Base-by-base conservation (phyloP, 2,113 vertebrate species). In the Alaudala cheleensis region DNA sequence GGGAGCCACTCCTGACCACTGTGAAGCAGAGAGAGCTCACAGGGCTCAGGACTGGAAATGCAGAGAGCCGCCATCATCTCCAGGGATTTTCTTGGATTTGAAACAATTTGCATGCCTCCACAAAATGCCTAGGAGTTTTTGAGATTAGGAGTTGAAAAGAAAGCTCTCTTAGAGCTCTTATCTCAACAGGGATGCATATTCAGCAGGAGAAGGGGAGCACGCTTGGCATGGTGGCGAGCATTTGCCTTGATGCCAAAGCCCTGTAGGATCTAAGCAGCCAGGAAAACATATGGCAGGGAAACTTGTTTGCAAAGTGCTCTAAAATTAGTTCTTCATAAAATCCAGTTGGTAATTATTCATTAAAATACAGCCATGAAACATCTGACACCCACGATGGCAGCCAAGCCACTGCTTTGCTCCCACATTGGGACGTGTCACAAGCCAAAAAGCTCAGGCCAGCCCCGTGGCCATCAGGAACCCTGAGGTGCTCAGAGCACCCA, bases 301-400 rank as follows among this genome's bases (percentile, higher is more conserved):
- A 69, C 53, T 74, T 90, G 85, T 93, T 93, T 96, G 89, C 79
- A 64, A 84, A 92, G 69, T 45, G 80, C 73, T 93, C 94, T 86
- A 79, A 87, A 95, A 92, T 91, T 40, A 89, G 79, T 71, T 84
- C 86, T 94, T 93, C 49, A 86, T 72, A 88, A 96, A 95, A 96
- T 83, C 86, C 62, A 50, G 65, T 72, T 82, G 66, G 83, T 93
- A 89, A 87, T 96, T 95, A 85, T 95, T 96, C 58, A 95, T 95
- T 96, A 94, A 93, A 81, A 65, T 14, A 70, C 60, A 90, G 45
- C 74, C 90, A 67, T 2, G 24, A 69, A 93, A 93, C 92, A 95
- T 60, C 71, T 83, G 93, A 93, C 64, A 62, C 50, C 42, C 71
- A 37, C 26, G 9, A 29, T 7, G 54, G 49, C 53, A 66, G 81